Evolutionary conservation across 1,140 invertebrate species (phyloP), one percentile per base, ranked within the genome.

Genomic region (Aricia agestis): DNA sequence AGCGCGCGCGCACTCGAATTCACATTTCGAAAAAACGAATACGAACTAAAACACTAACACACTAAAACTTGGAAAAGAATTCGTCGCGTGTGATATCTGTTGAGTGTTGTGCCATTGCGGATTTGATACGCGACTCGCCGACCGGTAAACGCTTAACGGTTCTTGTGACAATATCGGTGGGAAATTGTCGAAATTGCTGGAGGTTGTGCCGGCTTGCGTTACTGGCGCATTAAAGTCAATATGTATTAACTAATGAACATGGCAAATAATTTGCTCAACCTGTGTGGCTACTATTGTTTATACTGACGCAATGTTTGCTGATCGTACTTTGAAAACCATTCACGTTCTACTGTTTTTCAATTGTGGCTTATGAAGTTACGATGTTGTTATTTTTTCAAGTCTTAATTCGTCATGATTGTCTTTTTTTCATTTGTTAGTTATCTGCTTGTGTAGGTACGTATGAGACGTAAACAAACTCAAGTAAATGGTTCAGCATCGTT

Each of bases 101-200:
- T 70, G 76, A 66, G 79, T 85, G 80, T 71, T 74, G 80, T 81
- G 80, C 66, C 67, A 63, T 77, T 82, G 69, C 70, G 73, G 80
- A 86, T 84, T 86, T 79, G 84, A 83, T 81, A 79, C 81, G 77
- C 80, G 77, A 77, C 79, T 66, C 78, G 78, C 77, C 81, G 78
- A 82, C 86, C 68, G 68, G 68, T 69, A 63, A 63, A 63, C 19
- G 59, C 82, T 69, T 83, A 84, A 83, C 82, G 79, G 82, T 81
- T 74, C 63, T 72, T 76, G 69, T 73, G 72, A 74, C 71, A 76
- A 73, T 78, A 76, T 72, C 74, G 69, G 72, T 77, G 72, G 72
- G 75, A 76, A 79, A 79, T 76, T 74, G 74, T 71, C 70, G 61
- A 41, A 63, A 63, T 42, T 58, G 31, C 36, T 18, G 36, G 72